phyloP scores from a whole-genome alignment of 2,113 vertebrate genomes.

The Platysteira castanea region DNA sequence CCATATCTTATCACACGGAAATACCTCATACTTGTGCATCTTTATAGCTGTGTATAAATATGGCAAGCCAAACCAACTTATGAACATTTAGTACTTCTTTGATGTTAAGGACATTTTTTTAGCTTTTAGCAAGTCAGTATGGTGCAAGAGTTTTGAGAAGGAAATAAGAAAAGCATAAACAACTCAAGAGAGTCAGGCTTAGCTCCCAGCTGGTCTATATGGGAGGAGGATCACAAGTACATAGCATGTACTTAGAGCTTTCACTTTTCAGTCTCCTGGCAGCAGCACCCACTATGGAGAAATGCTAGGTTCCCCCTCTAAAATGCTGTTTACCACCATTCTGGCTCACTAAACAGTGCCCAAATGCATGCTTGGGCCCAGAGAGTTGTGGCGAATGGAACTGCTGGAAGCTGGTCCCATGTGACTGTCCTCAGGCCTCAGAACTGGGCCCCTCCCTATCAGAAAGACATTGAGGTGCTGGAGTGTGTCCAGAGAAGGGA shows the following conservation, averaged over 20 bases:
- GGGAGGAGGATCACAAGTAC: background rate
- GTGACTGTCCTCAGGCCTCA: background rate
- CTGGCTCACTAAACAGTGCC: background rate
- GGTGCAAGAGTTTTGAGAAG: background rate
- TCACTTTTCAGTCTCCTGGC: background rate
- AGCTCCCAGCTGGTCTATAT: background rate
- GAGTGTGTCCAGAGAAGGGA: background rate
- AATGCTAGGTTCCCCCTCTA: background rate
- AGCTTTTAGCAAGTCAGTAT: background rate
- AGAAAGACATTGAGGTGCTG: background rate
- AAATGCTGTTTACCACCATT: background rate
- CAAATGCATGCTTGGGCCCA: background rate
- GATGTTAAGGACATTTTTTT: background rate
- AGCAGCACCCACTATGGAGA: background rate
- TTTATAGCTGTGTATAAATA: background rate
- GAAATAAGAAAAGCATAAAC: background rate
- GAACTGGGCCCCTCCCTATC: rapidly evolving
- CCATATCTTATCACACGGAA: background rate
- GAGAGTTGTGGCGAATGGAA: too few relatives aligned
- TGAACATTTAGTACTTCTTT: background rate
- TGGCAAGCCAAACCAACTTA: background rate
- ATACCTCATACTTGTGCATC: background rate
- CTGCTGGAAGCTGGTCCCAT: background rate
- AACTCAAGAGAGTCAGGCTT: background rate
- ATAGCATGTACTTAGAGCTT: background rate